Percentiles rank a stretch among this genome's conserved stretches.
phyloP scores from a whole-genome alignment of 2,797 vertebrate species.

The Tapera naevia region DNA sequence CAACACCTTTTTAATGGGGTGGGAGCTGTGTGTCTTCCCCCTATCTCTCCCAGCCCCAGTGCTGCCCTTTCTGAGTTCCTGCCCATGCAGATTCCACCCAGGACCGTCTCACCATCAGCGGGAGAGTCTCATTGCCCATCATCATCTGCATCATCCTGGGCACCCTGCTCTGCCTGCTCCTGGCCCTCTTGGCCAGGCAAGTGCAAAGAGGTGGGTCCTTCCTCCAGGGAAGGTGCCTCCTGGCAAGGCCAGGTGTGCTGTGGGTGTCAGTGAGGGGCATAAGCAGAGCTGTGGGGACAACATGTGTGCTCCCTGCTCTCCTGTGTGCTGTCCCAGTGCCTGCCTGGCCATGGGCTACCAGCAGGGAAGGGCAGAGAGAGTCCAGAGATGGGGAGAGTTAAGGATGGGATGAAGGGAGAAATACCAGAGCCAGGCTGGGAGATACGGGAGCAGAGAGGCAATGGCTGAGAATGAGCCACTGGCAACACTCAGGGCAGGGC shows the following conservation, averaged over 20 bases:
- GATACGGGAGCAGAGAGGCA: neutral
- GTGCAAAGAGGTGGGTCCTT: neutral
- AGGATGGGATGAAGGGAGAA: neutral
- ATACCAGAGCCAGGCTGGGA: neutral
- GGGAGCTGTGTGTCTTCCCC: neutral
- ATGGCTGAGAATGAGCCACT: neutral
- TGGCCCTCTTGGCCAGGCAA: neutral
- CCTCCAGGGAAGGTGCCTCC: neutral
- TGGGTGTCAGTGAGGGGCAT: neutral
- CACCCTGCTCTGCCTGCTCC: neutral
- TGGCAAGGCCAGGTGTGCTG: neutral
- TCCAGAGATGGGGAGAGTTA: neutral
- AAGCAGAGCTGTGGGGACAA: neutral
- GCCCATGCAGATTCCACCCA: neutral
- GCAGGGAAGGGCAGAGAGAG: neutral
- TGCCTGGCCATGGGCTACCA: neutral
- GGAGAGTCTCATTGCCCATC: neutral
- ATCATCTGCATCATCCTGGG: neutral
- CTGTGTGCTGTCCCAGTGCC: too few relatives aligned
- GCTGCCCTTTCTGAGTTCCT: neutral
- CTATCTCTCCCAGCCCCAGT: neutral
- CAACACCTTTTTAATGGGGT: neutral
- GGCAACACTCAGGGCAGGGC: neutral
- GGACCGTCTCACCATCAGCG: rapidly evolving
- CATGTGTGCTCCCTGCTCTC: neutral